Evolutionary conservation across 2,888 invertebrate genomes (phyloP), one percentile per base, ranked within the genome.

Genomic region (Lingula anatina): DNA sequence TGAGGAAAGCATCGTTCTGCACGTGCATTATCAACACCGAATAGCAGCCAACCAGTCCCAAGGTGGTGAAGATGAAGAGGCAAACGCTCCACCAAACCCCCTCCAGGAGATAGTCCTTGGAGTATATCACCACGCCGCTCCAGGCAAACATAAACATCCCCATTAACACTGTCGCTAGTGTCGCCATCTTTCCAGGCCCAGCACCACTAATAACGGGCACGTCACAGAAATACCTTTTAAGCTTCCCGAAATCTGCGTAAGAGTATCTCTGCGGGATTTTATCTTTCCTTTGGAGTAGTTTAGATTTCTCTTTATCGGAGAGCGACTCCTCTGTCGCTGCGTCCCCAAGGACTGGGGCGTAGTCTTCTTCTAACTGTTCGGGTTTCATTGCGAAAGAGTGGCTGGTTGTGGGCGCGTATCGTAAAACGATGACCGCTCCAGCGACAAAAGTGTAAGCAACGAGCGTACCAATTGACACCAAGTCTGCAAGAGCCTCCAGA

Each of bases 401-500:
- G 49, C 67, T 64, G 42, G 58, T 56, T 5, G 67, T 70, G 1
- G 73, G 70, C 41, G 86, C 81, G 68, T 92, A 92, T 43, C 92
- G 83, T 47, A 93, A 78, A 44, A 93, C 86, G 47, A 94, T 89
- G 5, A 93, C 89, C 53, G 89, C 87, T 15, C 90, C 90, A 57
- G 91, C 90, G 2, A 94, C 93, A 55, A 93, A 90, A 2, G 91
- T 91, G 72, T 93, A 93, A 0, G 91, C 90, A 5, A 93, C 90
- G 54, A 93, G 89, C 1, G 91, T 91, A 70, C 93, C 93, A 1
- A 94, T 93, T 1, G 92, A 92, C 90, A 94, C 91, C 71, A 94
- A 92, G 71, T 94, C 92, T 0, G 94, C 91, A 37, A 94, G 80
- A 60, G 90, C 90, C 62, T 89, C 86, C 60, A 94, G 81, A 76